Conservation (phyloP, 2,888 invertebrate genomes). For the Ormyrus rosae region DNA sequence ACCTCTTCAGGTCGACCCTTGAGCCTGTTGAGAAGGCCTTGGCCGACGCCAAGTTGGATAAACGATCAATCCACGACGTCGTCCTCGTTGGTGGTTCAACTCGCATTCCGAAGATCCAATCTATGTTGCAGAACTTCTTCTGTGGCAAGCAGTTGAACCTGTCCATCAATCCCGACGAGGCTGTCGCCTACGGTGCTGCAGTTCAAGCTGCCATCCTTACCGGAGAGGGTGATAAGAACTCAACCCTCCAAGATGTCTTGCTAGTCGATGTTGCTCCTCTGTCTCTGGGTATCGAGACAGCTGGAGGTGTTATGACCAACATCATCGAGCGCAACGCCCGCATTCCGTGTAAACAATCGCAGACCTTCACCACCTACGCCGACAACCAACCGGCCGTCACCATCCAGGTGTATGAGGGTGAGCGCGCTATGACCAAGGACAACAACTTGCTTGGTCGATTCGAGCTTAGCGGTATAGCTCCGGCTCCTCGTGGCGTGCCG, state of each 20-base stretch:
- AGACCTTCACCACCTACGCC: slow-evolving; percentile 82
- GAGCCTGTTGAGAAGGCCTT: slow-evolving; percentile 88
- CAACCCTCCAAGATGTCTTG: slow-evolving; percentile 85
- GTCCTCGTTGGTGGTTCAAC: slow-evolving; percentile 90
- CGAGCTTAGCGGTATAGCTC: slow-evolving; percentile 83
- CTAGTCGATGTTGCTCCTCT: slow-evolving; percentile 83
- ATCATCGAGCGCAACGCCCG: slow-evolving; percentile 79
- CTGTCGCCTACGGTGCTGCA: slow-evolving; percentile 95
- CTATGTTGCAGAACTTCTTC: slow-evolving; percentile 86
- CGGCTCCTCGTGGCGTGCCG: slow-evolving; percentile 83
- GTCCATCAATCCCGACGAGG: slow-evolving; percentile 94
- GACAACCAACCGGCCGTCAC: slow-evolving; percentile 82
- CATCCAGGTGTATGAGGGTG: slow-evolving; percentile 81
- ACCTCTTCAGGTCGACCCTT: slow-evolving; percentile 84
- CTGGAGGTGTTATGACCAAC: slow-evolving; percentile 87
- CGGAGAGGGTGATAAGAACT: slow-evolving; percentile 77
- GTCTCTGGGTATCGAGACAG: slow-evolving; percentile 87
- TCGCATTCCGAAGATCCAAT: slow-evolving; percentile 87
- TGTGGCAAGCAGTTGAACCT: slow-evolving; percentile 89
- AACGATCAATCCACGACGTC: slow-evolving; percentile 85
- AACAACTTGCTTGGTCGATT: slow-evolving; percentile 84
- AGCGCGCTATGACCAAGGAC: slow-evolving; percentile 88
- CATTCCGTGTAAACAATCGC: slow-evolving; percentile 79
- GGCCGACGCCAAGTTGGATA: slow-evolving; percentile 87
- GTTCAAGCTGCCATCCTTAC: slow-evolving; percentile 94